Conservation (phyloP, 2,888 invertebrate species). For the Ormyrus labotus region DNA sequence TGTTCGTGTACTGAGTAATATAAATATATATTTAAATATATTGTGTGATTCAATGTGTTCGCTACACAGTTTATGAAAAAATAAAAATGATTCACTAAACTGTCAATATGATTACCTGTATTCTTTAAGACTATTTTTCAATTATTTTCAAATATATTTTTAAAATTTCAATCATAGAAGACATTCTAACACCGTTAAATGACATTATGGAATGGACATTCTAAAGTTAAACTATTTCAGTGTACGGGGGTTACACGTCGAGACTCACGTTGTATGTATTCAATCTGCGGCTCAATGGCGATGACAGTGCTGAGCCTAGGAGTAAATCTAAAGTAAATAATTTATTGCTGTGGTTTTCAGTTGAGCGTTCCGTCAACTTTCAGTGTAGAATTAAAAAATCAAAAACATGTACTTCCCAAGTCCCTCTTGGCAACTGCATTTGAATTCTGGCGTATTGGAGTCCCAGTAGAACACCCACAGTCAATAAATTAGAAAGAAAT, state of each 20-base stretch:
- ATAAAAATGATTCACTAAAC: constrained; percentile 60
- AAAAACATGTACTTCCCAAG: too few relatives aligned
- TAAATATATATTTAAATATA: constrained; percentile 58
- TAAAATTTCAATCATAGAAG: not conserved
- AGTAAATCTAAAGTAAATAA: too few relatives aligned
- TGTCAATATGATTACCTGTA: constrained; percentile 49
- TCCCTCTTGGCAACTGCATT: too few relatives aligned
- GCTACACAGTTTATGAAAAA: constrained; percentile 57
- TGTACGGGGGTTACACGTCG: not conserved
- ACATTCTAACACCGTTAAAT: too few relatives aligned
- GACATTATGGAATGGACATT: not conserved
- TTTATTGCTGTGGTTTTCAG: too few relatives aligned
- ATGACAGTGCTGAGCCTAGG: too few relatives aligned
- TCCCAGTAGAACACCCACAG: too few relatives aligned
- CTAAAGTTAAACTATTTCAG: constrained; percentile 11
- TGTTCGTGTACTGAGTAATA: constrained; percentile 62
- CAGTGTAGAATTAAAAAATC: too few relatives aligned
- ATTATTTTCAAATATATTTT: constrained; percentile 1
- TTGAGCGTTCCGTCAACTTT: too few relatives aligned
- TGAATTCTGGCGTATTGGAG: too few relatives aligned
- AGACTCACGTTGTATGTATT: not conserved
- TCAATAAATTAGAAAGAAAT: too few relatives aligned
- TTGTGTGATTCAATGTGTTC: constrained; percentile 63
- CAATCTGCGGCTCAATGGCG: too few relatives aligned
- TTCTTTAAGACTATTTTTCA: not conserved